Evolutionary conservation across 2,797 vertebrate genomes (phyloP).

Genomic region (Rhadinocentrus ornatus): DNA sequence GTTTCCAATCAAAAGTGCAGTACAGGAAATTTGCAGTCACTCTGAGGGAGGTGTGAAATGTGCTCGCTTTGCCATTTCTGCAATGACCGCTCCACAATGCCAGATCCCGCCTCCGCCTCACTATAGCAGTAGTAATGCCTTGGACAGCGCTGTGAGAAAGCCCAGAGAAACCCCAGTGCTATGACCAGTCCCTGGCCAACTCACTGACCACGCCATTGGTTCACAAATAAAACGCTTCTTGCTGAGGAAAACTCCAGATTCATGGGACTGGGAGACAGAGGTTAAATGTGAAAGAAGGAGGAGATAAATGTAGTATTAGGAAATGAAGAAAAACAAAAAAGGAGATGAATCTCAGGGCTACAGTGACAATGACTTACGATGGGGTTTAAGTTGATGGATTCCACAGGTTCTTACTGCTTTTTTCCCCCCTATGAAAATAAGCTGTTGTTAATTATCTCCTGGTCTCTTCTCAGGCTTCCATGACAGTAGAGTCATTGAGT

Average conservation of each 20-base stretch:
- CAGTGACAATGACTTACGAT: slow-evolving; percentile 50
- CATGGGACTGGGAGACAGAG: slow-evolving; percentile 15
- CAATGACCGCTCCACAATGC: slow-evolving; percentile 77
- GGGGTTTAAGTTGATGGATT: slow-evolving; percentile 59
- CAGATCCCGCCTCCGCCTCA: slow-evolving; percentile 76
- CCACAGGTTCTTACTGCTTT: slow-evolving; percentile 54
- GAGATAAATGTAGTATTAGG: background rate
- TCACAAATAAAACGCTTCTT: slow-evolving; percentile 63
- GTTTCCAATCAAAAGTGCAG: slow-evolving; percentile 78
- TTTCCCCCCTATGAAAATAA: slow-evolving; percentile 62
- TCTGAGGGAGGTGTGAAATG: slow-evolving; percentile 84
- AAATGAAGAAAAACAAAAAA: slow-evolving; percentile 3
- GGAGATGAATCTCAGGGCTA: slow-evolving; percentile 26
- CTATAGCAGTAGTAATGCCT: slow-evolving; percentile 72
- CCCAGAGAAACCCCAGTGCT: slow-evolving; percentile 64
- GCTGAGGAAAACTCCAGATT: slow-evolving; percentile 50
- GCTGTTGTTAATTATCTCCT: slow-evolving; percentile 71
- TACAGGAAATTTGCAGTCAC: slow-evolving; percentile 85
- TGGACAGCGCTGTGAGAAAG: slow-evolving; percentile 76
- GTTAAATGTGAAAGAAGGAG: slow-evolving; percentile 7
- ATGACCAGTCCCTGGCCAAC: slow-evolving; percentile 48
- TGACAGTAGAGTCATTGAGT: slow-evolving; percentile 61
- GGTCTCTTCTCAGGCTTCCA: slow-evolving; percentile 56
- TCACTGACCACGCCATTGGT: slow-evolving; percentile 69
- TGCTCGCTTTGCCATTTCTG: slow-evolving; percentile 81